Conservation (phyloP, 2,888 invertebrate species). For the Sesamia inferens region DNA sequence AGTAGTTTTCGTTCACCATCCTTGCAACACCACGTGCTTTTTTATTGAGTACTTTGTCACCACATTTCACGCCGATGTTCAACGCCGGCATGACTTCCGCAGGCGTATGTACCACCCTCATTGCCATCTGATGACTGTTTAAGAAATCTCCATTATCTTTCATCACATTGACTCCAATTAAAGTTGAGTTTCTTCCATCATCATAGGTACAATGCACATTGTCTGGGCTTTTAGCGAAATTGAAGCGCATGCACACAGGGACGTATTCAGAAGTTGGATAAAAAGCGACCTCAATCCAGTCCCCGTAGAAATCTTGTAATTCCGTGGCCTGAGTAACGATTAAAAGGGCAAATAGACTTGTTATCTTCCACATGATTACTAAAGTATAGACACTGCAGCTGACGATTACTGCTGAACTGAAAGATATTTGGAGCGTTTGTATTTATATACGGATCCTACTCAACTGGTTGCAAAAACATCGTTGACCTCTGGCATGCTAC, state of each 20-base stretch:
- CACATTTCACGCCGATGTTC: conserved; percentile 21
- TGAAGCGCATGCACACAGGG: conserved; percentile 14
- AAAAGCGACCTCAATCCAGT: conserved; percentile 29
- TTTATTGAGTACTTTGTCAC: background rate
- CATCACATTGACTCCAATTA: background rate
- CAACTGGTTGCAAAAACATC: conserved; percentile 16
- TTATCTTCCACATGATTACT: conserved; percentile 41
- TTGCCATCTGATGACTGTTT: rapidly evolving
- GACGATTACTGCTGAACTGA: conserved; percentile 1
- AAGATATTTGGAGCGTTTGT: background rate
- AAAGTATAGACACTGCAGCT: background rate
- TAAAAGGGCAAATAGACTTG: conserved; percentile 9
- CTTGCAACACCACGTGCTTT: background rate
- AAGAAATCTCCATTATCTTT: rapidly evolving
- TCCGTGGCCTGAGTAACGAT: conserved; percentile 24
- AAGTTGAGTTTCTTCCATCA: conserved; percentile 28
- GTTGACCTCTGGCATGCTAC: conserved; percentile 10
- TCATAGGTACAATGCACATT: conserved; percentile 20
- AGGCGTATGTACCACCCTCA: conserved; percentile 13
- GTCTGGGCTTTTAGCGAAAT: background rate
- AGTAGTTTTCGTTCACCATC: conserved; percentile 24
- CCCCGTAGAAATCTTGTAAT: conserved; percentile 15
- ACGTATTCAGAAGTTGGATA: conserved; percentile 22
- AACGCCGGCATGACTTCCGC: conserved; percentile 25
- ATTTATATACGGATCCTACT: conserved; percentile 21